Percentiles rank a stretch among this genome's conserved stretches.
Conservation (phyloP, 2,888 invertebrate species). For the Rotaria macrura region DNA sequence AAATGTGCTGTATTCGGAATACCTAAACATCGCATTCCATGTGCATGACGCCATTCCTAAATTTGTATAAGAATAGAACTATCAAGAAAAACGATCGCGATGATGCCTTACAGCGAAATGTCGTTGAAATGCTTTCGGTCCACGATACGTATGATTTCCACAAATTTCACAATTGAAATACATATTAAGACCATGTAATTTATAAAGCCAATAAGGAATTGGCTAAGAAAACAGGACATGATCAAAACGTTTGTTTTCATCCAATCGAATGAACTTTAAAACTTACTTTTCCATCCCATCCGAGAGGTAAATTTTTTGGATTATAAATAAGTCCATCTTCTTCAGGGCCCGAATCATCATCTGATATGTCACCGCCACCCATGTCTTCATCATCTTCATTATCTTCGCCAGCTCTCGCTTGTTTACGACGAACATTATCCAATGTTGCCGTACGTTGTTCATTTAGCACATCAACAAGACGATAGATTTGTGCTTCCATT, state of each 20-base stretch:
- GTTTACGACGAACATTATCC: slow-evolving; percentile 95
- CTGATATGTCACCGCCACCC: slow-evolving; percentile 55
- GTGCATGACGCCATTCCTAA: slow-evolving; percentile 62
- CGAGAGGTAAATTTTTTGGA: slow-evolving; percentile 94
- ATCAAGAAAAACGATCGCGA: slow-evolving; percentile 45
- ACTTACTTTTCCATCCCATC: slow-evolving; percentile 87
- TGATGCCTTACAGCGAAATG: slow-evolving; percentile 67
- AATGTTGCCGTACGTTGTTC: slow-evolving; percentile 79
- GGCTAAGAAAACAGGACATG: slow-evolving; percentile 51
- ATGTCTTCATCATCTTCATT: slow-evolving; percentile 65
- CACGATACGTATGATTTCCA: slow-evolving; percentile 93
- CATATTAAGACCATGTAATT: slow-evolving; percentile 92
- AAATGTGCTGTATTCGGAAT: slow-evolving; percentile 99
- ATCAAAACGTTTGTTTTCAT: not conserved
- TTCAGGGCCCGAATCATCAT: slow-evolving; percentile 54
- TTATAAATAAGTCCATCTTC: slow-evolving; percentile 91
- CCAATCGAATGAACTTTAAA: not conserved
- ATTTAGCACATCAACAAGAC: slow-evolving; percentile 70
- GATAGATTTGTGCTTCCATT: slow-evolving; percentile 78
- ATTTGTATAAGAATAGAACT: not conserved
- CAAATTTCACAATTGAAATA: slow-evolving; percentile 98
- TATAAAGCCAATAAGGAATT: slow-evolving; percentile 92
- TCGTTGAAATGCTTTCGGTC: slow-evolving; percentile 95
- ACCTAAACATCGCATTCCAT: slow-evolving; percentile 92
- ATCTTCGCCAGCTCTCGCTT: slow-evolving; percentile 65